Base-by-base conservation (phyloP, 2,888 invertebrate genomes). In the Epinotia demarniana region DNA sequence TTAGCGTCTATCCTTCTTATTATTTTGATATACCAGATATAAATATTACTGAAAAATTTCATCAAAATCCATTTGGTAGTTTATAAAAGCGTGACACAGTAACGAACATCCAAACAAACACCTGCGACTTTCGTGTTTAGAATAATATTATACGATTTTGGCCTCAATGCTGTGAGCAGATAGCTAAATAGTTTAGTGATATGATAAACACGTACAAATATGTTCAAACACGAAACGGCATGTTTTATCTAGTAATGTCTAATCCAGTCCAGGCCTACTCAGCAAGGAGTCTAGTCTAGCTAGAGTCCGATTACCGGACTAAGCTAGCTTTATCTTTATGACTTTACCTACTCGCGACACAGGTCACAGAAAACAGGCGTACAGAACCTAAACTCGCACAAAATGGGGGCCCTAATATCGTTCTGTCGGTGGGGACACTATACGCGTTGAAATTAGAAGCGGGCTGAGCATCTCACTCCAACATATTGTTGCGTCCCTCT, bases 201-300 rank as follows among this genome's bases (percentile, higher is more conserved):
- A 39, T n/a, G 33, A n/a, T 23, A 64, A 64, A 43, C 12, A 63
- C 43, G 13, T 23, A 16, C 23, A 66, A 39, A 55, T 19, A 19
- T 67, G 39, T 67, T 19, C 11, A 19, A 55, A n/a, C 68, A 43
- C 16, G 43, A 68, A 58, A 46, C 9, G 19, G 12, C 57, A 43
- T 43, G 58, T 23, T 23, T 43, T 68, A 68, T 58, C 68, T 58
- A 19, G 68, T 68, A 68, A 58, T 68, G 23, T 43, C 57, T 58
- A 58, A 68, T 68, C 57, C 55, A 39, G 39, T 68, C 57, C 55
- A 39, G 39, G 68, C 58, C 57, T 68, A 58, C 68, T 43, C 58
- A 58, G 58, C 43, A 68, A 68, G 67, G 67, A 33, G 58, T 43
- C 63, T 16, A 33, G 58, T 43, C 63, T 16, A 27, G 39, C 11